Evolutionary conservation across 2,888 invertebrate genomes (phyloP).

Genomic region (Tetranychus piercei): DNA sequence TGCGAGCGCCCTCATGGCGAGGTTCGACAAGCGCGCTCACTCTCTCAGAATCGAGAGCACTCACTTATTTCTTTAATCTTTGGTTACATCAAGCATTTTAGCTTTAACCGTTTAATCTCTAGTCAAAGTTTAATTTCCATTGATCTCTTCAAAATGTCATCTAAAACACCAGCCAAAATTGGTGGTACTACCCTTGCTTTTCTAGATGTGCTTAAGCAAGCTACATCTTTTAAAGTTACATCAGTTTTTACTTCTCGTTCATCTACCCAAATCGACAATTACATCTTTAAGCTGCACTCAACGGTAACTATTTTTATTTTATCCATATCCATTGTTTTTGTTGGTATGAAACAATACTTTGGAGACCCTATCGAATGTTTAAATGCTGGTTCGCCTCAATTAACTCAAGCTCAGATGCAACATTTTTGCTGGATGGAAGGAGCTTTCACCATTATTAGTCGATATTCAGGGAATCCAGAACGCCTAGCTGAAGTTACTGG

Average conservation of each 20-base stretch:
- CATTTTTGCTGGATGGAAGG: conserved; percentile 86
- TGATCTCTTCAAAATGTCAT: too few relatives aligned
- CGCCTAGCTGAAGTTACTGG: background rate
- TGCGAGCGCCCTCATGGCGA: too few relatives aligned
- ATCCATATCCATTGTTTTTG: conserved; percentile 27
- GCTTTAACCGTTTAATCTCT: too few relatives aligned
- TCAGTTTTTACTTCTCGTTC: background rate
- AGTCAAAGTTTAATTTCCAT: too few relatives aligned
- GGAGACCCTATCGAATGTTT: conserved; percentile 29
- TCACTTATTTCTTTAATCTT: too few relatives aligned
- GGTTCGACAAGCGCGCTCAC: too few relatives aligned
- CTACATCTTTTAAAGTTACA: background rate
- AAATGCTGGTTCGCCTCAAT: conserved; percentile 21
- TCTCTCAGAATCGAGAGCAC: too few relatives aligned
- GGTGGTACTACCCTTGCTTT: background rate
- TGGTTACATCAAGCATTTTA: too few relatives aligned
- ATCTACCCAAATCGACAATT: conserved; percentile 23
- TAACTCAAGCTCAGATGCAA: conserved; percentile 42
- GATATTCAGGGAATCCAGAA: conserved; percentile 11
- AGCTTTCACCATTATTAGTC: conserved; percentile 50
- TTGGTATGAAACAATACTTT: conserved; percentile 28
- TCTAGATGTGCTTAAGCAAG: background rate
- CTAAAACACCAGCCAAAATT: too few relatives aligned
- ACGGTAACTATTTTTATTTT: conserved; percentile 28
- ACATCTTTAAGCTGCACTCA: conserved; percentile 29